Base-by-base conservation (phyloP, 30 jellyfish, hydroid and myxozoan species). In the Hydra vulgaris region DNA sequence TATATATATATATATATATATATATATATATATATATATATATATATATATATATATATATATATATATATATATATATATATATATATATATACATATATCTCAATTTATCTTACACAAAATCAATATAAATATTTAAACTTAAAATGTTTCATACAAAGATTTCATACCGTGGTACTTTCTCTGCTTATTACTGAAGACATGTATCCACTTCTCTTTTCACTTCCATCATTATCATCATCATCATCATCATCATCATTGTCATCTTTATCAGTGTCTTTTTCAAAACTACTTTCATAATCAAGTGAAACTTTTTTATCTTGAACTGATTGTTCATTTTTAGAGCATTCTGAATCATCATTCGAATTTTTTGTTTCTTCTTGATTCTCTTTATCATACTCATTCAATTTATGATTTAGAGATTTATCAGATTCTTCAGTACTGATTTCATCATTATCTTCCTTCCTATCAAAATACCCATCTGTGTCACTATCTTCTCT, bases 131-230 rank as follows among this genome's bases (percentile, higher is more conserved):
- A n/a, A n/a, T n/a, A n/a, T n/a, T n/a, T n/a, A n/a, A n/a, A n/a
- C n/a, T n/a, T n/a, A n/a, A n/a, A n/a, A n/a, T n/a, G n/a, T n/a
- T n/a, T n/a, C n/a, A n/a, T n/a, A n/a, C n/a, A 5, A 40, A 40
- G 61, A 40, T 40, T 40, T 40, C 61, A 40, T 52, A 78, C 85
- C 85, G 54, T 78, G 21, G 85, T 78, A 61, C 85, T 78, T 23
- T 78, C 85, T 53, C 85, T 54, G 69, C 85, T 78, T 8, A 78
- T 56, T 12, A 78, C 78, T 20, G 85, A 78, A 15, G 85, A 75
- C 23, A 68, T 74, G 21, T 27, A 71, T 71, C 53, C 79, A 26
- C 83, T 25, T 12, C 56, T 53, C 24, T 75, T 25, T 81, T n/a
- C 26, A 27, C 27, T 27, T 23, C 0, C 54, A 27, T 18, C 81